phyloP scores from a whole-genome alignment of 2,113 vertebrate species.

The Gasterosteus nipponicus region DNA sequence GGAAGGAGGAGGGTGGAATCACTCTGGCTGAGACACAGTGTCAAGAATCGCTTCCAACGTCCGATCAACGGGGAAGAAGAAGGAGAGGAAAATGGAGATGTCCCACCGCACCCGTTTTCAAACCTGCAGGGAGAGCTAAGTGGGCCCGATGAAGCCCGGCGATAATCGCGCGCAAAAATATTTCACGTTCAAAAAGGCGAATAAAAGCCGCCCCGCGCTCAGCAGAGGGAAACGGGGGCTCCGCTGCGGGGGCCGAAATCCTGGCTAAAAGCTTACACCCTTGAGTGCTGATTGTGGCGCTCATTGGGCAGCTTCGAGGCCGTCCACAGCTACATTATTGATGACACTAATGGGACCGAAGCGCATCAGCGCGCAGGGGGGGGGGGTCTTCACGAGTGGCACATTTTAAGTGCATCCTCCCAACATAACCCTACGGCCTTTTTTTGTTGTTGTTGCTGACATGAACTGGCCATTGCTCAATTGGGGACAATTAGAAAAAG shows the following conservation, averaged over 20 bases:
- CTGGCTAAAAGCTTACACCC: conserved; percentile 53
- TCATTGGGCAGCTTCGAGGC: conserved; percentile 53
- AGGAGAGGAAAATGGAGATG: conserved; percentile 30
- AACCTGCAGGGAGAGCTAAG: conserved; percentile 20
- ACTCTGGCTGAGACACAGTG: conserved; percentile 33
- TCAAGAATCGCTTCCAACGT: conserved; percentile 12
- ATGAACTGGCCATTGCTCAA: conserved; percentile 13
- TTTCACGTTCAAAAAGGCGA: conserved; percentile 35
- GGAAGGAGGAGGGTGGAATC: conserved; percentile 44
- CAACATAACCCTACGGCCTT: not conserved
- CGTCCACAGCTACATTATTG: conserved; percentile 75
- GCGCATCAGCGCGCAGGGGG: conserved; percentile 31
- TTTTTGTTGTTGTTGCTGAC: conserved; percentile 9
- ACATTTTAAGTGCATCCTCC: conserved; percentile 49
- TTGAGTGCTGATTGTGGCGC: conserved; percentile 68
- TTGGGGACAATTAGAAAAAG: conserved; percentile 40
- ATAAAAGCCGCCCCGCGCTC: conserved; percentile 36
- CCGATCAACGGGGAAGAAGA: conserved; percentile 17
- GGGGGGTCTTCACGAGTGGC: conserved; percentile 46
- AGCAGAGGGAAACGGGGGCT: conserved; percentile 15
- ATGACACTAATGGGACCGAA: conserved; percentile 73
- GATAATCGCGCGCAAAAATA: conserved; percentile 49
- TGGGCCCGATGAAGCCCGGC: not conserved
- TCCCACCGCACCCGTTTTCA: conserved; percentile 61
- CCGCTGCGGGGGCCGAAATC: conserved; percentile 1